A percentile compares a stretch with the other conserved stretches of the same genome.
phyloP scores from a whole-genome alignment of 2,888 invertebrate genomes.

The Platerodrilus igneus region DNA sequence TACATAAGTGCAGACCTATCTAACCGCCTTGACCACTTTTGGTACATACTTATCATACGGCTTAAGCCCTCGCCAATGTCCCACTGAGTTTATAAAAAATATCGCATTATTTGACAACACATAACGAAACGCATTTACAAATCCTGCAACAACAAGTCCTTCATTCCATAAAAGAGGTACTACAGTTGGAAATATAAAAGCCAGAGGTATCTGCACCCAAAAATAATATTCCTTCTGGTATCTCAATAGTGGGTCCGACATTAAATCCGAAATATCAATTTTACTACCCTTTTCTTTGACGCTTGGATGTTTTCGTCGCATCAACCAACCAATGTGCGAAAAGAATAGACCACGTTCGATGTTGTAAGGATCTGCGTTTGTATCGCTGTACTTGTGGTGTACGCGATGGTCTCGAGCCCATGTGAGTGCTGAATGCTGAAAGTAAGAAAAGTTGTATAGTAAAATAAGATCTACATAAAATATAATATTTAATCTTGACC shows the following conservation, averaged over 20 bases:
- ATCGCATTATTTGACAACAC: constrained; percentile 76
- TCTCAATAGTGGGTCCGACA: constrained; percentile 72
- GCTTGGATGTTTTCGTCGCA: constrained; percentile 85
- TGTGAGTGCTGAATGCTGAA: constrained; percentile 67
- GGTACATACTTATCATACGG: constrained; percentile 65
- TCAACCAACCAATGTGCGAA: constrained; percentile 91
- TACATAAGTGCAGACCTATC: too few species aligned
- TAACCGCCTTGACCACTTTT: too few species aligned
- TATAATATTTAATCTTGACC: too few species aligned
- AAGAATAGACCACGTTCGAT: constrained; percentile 93
- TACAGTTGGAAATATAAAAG: constrained; percentile 72
- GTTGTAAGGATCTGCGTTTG: constrained; percentile 91
- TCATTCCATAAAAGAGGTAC: constrained; percentile 78
- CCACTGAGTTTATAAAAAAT: constrained; percentile 87
- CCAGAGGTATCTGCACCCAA: constrained; percentile 64
- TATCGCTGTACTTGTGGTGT: constrained; percentile 91
- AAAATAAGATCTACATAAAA: too few species aligned
- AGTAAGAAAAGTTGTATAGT: too few species aligned
- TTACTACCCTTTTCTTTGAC: constrained; percentile 81
- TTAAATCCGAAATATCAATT: constrained; percentile 80
- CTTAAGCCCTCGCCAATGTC: constrained; percentile 74
- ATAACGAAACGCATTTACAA: constrained; percentile 72
- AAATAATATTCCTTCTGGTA: constrained; percentile 87
- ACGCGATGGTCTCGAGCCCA: constrained; percentile 80
- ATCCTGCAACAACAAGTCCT: constrained; percentile 60